Evolutionary conservation across 2,888 invertebrate species (phyloP), one percentile per base, ranked within the genome.

Genomic region (Spilosoma lubricipeda): DNA sequence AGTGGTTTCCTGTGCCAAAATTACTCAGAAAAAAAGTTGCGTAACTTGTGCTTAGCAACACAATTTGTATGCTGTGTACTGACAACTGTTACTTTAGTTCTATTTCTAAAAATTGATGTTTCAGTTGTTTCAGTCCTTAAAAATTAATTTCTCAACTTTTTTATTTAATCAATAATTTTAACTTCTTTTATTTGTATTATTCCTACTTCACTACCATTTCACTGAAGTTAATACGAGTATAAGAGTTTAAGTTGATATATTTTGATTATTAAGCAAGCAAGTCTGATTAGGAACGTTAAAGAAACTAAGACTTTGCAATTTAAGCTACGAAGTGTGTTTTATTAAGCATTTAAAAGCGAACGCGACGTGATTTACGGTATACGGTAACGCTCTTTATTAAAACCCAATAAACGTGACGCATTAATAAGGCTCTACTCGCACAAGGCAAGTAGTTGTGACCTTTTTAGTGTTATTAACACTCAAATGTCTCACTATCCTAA

Each of bases 401-500:
- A 74, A 67, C 66, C 59, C 68, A 71, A 76, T 81, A 82, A 81
- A 81, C 11, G 39, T n/a, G 9, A 74, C 70, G 68, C 79, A 72
- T 83, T 81, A 79, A 75, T 42, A 67, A 56, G 56, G 42, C 59
- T 67, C 2, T 52, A 52, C 52, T 23, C 20, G 15, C 39, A 71
- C 52, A 56, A 36, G 27, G 1, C 45, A 63, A 39, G 36, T 73
- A 72, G 72, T 64, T 33, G 73, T 74, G 76, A 73, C 77, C 70
- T 75, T 74, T 73, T 74, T 78, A 82, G 75, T 72, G 73, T 80
- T 81, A 73, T 80, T 82, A 83, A 79, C 84, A 86, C 76, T 81
- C 85, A 85, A 87, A 87, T 86, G 87, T 86, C 84, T 82, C 82
- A 86, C 84, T 82, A 80, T 76, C 82, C 79, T 87, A 87, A 88